Conservation (phyloP, 2,797 vertebrate species). For the Gobionotothen gibberifrons region DNA sequence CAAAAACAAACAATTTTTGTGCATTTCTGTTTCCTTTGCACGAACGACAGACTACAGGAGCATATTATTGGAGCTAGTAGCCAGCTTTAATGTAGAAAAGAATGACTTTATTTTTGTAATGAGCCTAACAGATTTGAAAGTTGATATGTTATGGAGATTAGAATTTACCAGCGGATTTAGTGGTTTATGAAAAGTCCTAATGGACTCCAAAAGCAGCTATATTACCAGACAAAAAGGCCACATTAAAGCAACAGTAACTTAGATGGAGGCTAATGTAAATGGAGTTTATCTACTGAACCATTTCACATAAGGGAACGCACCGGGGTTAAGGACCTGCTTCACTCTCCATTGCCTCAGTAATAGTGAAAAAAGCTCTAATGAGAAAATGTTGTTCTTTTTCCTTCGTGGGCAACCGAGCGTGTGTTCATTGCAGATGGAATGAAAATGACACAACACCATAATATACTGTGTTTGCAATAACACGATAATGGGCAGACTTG, state of each 20-base stretch:
- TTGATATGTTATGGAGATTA: not conserved
- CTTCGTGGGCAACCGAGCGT: conserved; percentile 40
- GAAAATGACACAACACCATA: conserved; percentile 27
- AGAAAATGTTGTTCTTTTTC: conserved; percentile 56
- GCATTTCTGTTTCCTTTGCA: not conserved
- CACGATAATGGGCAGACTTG: conserved; percentile 21
- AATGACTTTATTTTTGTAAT: conserved; percentile 15
- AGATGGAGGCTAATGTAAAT: conserved; percentile 16
- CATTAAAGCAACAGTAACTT: conserved; percentile 27
- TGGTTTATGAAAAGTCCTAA: conserved; percentile 20
- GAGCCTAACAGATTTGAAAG: not conserved
- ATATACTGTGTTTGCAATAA: conserved; percentile 37
- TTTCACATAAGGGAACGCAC: conserved; percentile 41
- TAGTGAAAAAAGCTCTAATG: conserved; percentile 58
- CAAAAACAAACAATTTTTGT: not conserved
- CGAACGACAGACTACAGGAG: not conserved
- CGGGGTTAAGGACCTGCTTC: conserved; percentile 53
- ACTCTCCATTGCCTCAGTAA: conserved; percentile 69
- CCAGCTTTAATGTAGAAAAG: not conserved
- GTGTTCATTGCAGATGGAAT: conserved; percentile 33
- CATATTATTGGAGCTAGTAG: not conserved
- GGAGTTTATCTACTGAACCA: conserved; percentile 41
- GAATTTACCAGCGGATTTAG: conserved; percentile 3
- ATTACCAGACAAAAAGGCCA: conserved; percentile 22
- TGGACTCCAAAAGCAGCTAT: conserved; percentile 1